Evolutionary conservation across 2,888 invertebrate genomes (phyloP).

Genomic region (Eupsilia transversa): DNA sequence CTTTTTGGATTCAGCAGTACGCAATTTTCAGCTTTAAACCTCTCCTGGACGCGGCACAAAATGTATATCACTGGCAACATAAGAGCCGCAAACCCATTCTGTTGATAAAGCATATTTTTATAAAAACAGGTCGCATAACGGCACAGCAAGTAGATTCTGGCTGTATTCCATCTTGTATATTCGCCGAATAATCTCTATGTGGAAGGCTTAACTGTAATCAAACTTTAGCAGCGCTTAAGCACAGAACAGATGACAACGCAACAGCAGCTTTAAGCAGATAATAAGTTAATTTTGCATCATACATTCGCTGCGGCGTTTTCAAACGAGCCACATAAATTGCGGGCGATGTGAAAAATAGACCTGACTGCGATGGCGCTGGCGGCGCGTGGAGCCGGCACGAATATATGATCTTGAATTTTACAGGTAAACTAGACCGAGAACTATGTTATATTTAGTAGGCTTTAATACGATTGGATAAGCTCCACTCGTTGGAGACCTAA

Average conservation of each 20-base stretch:
- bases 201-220: constrained; percentile 58
- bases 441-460: constrained; percentile 64
- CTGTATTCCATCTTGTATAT: constrained; percentile 59
- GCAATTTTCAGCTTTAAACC: constrained; percentile 34
- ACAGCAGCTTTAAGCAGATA: constrained; percentile 76
- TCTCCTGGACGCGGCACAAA: constrained; percentile 38
- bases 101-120: constrained; percentile 53
- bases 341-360: constrained; percentile 82
- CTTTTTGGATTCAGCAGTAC: constrained; percentile 25
- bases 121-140: constrained; percentile 38
- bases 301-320: constrained; percentile 75
- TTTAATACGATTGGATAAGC: constrained; percentile 65
- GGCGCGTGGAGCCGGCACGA: constrained; percentile 63
- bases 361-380: constrained; percentile 64
- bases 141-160: constrained; percentile 45
- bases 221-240: constrained; percentile 62
- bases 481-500: constrained; percentile 40
- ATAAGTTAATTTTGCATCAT: constrained; percentile 82
- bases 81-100: constrained; percentile 43
- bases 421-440: constrained; percentile 67
- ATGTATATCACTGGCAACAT: constrained; percentile 44
- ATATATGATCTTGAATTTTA: constrained; percentile 78
- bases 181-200: constrained; percentile 47
- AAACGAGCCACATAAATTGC: constrained; percentile 81
- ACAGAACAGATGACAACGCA: constrained; percentile 63